Percentiles rank a stretch among this genome's conserved stretches.
These are phyloP conservation scores for Lysandra coridon DNA, from an alignment of 2,888 invertebrate species.

Conservation along the genomic window DNA sequence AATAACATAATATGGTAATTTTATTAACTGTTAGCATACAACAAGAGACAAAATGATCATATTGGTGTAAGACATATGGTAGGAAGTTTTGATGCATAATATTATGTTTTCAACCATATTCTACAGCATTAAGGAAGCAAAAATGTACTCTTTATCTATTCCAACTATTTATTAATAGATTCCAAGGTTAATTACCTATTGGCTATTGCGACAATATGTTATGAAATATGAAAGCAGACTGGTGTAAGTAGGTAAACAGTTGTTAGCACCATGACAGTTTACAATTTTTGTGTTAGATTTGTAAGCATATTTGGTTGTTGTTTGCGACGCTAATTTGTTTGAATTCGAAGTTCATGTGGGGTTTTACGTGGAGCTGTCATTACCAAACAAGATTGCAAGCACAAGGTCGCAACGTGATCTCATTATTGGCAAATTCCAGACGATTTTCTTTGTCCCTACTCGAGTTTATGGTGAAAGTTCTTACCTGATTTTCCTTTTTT, in stretches of 20 bases:
- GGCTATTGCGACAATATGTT: background rate
- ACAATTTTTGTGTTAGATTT: background rate
- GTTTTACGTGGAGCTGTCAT: constrained; percentile 59
- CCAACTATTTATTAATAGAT: constrained; percentile 10
- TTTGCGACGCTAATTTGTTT: constrained; percentile 30
- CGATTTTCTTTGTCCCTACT: background rate
- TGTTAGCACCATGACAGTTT: background rate
- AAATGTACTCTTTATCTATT: background rate
- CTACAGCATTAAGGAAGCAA: constrained; percentile 13
- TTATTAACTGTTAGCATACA: background rate
- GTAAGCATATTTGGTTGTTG: constrained; percentile 9
- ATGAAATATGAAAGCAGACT: constrained; percentile 22
- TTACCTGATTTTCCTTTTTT: constrained; percentile 87
- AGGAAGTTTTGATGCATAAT: background rate
- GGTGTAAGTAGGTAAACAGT: background rate
- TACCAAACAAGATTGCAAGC: constrained; percentile 58
- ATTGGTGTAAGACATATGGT: constrained; percentile 12
- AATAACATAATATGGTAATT: background rate
- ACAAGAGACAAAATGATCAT: background rate
- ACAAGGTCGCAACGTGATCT: constrained; percentile 78
- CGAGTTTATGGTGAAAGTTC: constrained; percentile 44
- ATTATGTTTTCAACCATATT: background rate
- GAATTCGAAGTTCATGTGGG: constrained; percentile 51
- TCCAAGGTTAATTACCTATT: constrained; percentile 27
- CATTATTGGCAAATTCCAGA: constrained; percentile 60